Base-by-base conservation (phyloP, 2,797 vertebrate species). In the Microchirus variegatus region DNA sequence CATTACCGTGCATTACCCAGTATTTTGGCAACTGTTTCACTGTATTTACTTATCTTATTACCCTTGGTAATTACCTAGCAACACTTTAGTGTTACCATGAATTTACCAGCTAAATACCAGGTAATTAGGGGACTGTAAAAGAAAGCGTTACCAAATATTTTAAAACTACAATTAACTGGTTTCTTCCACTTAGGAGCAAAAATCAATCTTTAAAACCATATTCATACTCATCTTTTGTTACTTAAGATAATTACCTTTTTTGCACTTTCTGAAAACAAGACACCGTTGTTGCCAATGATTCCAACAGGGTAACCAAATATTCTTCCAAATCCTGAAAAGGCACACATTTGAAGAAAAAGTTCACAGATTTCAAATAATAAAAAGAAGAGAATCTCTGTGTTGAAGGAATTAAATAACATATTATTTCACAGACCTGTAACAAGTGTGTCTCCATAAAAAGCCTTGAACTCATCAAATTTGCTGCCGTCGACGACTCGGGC, bases 401-500 rank as follows among this genome's bases (percentile, higher is more conserved):
- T 51, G 38, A 2, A 54, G 15, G 42, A 36, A 59, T 18, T 5
- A 37, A 40, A 16, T 15, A 9, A 45, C 4, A n/a, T 19, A 4
- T 4, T 6, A 12, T 70, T 53, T 69, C 50, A 65, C 52, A 55
- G 89, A 98, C 98, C 97, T 94, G 97, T 98, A 61, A 99, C 89
- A 64, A 99, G 94, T 1, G 97, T 99, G 85, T 99, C 96, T 77
- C 97, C 98, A 75, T 99, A 99, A 36, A 98, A 94, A 31, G 96
- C 95, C 85, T 99, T 99, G 90, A 99, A 99, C 85, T 99, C 98
- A 75, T 94, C 94, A 89, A 99, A 99, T 91, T 90, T 97, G 91
- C 97, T 99, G 85, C 97, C 97, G n/a, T 99, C 98, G 53, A 98
- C 98, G 59, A 99, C 88, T 92, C 98, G 94, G 76, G 97, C 96